A percentile compares a stretch with the other conserved stretches of the same genome.
phyloP scores from a whole-genome alignment of 2,797 vertebrate genomes.

The Artibeus jamaicensis region DNA sequence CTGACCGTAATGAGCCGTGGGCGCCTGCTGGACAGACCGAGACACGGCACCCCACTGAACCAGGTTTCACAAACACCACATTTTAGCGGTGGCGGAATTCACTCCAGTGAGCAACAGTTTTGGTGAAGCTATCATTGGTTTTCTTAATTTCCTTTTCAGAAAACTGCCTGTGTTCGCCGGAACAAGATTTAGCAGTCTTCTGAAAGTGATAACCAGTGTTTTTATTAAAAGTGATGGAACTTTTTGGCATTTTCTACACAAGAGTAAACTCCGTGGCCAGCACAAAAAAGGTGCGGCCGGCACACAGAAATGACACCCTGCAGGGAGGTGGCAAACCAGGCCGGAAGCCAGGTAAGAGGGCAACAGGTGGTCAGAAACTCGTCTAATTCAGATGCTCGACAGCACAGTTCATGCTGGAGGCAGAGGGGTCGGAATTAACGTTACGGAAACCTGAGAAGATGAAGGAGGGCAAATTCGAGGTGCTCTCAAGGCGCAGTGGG shows the following conservation, averaged over 20 bases:
- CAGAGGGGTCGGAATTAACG: background rate
- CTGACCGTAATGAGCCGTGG: background rate
- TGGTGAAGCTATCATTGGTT: background rate
- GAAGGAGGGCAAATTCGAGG: background rate
- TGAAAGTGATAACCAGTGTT: background rate
- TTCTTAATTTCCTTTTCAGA: background rate
- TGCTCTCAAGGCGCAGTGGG: background rate
- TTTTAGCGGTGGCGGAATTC: background rate
- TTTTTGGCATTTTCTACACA: background rate
- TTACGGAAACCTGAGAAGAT: background rate
- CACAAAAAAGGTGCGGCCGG: background rate
- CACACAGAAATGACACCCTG: background rate
- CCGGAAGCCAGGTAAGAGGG: background rate
- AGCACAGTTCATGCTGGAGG: background rate
- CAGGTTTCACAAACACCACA: background rate
- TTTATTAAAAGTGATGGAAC: background rate
- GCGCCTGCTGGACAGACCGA: background rate
- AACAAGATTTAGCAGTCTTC: background rate
- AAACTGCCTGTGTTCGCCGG: background rate
- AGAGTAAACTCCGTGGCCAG: background rate
- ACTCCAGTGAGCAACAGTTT: background rate
- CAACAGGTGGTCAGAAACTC: background rate
- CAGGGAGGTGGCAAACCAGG: background rate
- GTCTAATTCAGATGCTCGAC: background rate
- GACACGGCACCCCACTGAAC: background rate